Base-by-base conservation (phyloP, 2,888 invertebrate species). In the Drosophila tripunctata region DNA sequence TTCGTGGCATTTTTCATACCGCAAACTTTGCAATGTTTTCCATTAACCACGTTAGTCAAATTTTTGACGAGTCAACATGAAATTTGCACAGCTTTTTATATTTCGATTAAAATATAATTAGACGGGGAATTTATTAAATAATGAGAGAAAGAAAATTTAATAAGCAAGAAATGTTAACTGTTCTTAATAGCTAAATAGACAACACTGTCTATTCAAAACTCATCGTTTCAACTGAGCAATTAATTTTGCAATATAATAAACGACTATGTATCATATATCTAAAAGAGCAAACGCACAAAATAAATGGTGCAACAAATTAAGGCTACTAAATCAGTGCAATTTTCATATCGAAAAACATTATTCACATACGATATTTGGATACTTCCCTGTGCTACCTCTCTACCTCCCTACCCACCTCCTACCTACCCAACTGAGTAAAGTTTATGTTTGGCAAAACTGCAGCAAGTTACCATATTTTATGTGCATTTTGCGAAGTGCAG, bases 301-400 rank as follows among this genome's bases (percentile, higher is more conserved):
- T 55, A 60, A 78, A 79, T 81, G 45, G 71, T 44, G 48, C 61
- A 62, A 60, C 65, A 81, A 81, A 84, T 81, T 78, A 63, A 47
- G 38, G 40, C 22, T 66, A 75, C 63, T 80, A 85, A 82, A 80
- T 80, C 80, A 80, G 86, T 82, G 80, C 75, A 69, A 73, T 80
- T 80, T 78, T 69, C 86, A 78, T 80, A 80, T 80, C 80, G 67
- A 58, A 65, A 67, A 67, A 66, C 86, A 85, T 80, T 80, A 82
- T 66, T 80, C 86, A 80, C 82, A 65, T 52, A 24, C n/a, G 8
- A 5, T 73, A 73, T 65, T 54, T 15, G 27, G 36, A 14, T 12
- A 24, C 17, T 19, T 27, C 15, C n/a, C n/a, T n/a, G n/a, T n/a
- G n/a, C n/a, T n/a, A n/a, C n/a, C n/a, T n/a, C n/a, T n/a, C n/a